Evolutionary conservation across 2,113 vertebrate species (phyloP), one percentile per base, ranked within the genome.

Genomic region (Pomatostomus ruficeps): DNA sequence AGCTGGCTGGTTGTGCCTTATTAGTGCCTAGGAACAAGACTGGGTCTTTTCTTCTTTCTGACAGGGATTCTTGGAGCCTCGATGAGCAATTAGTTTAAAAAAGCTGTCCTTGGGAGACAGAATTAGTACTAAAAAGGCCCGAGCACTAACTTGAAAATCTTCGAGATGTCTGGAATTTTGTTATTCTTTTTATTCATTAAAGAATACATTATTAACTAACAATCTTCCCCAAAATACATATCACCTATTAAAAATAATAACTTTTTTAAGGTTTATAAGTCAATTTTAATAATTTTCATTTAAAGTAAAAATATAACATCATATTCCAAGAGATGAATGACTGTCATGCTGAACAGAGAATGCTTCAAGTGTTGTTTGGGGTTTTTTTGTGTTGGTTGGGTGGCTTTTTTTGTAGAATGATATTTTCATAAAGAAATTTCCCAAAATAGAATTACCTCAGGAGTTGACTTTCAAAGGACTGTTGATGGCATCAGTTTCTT

Each of bases 11-110:
- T 96, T 96, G 93, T 96, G 96, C 95, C 96, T 98, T 98, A 95
- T 98, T 97, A 98, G 96, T 89, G 96, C 89, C 93, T 94, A 93
- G 75, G 92, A 96, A 94, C 83, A 96, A 94, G 96, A 89, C 89
- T 97, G 88, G 61, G n/a, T 84, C 72, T 96, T 96, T 97, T 91
- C 87, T 97, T 96, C 89, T 88, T 95, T 96, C 94, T 97, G 97
- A 97, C 82, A 96, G 89, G 89, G 92, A 95, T 95, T 96, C 95
- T 92, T 97, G 90, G 96, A 97, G 67, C 82, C 57, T 93, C 63
- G 42, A 61, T 95, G 94, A 97, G 96, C 97, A 98, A 98, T 98
- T 97, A 98, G 94, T 93, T 94, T 95, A 77, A 95, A 96, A 97
- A 96, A 96, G 93, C 75, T 93, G 82, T 92, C 61, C 95, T 87